phyloP scores from a whole-genome alignment of 2,797 vertebrate species.

The Coregonus suidteri region DNA sequence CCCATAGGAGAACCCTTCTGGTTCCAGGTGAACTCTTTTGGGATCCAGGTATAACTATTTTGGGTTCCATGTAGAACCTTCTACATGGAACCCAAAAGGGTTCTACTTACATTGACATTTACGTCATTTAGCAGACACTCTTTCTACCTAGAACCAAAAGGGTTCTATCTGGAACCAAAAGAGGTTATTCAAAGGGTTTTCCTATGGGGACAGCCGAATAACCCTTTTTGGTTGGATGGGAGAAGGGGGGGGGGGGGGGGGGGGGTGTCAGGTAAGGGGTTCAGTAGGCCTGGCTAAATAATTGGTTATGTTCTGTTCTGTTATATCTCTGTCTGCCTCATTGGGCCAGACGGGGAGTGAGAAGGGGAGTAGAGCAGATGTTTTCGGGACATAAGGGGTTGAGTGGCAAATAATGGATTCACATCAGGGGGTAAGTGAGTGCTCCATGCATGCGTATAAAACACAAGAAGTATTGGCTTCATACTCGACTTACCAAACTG shows the following conservation, averaged over 20 bases:
- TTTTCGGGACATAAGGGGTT: conserved; percentile 22
- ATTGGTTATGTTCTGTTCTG: neutral
- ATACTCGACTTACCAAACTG: neutral
- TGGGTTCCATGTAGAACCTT: no score
- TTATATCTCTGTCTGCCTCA: neutral
- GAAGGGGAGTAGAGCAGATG: conserved; percentile 1
- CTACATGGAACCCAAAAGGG: no score
- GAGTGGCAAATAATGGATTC: conserved; percentile 28
- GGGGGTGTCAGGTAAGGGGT: conserved; percentile 1
- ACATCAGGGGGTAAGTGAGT: conserved; percentile 9
- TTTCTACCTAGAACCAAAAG: no score
- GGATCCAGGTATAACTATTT: no score
- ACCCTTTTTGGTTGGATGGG: conserved; percentile 2
- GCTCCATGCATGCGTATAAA: no score
- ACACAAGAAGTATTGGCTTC: conserved; percentile 17
- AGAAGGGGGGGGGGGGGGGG: conserved; percentile 8
- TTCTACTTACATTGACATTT: no score
- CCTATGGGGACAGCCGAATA: conserved; percentile 1
- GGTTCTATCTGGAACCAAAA: no score
- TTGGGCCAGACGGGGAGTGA: conserved; percentile 2
- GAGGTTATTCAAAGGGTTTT: conserved; percentile 8
- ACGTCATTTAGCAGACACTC: no score
- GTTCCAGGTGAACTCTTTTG: no score
- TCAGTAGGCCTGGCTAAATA: neutral
- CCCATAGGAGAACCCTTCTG: no score